Evolutionary conservation across 2,888 invertebrate genomes (phyloP), one percentile per base, ranked within the genome.

Genomic region (Epicampocera succincta): DNA sequence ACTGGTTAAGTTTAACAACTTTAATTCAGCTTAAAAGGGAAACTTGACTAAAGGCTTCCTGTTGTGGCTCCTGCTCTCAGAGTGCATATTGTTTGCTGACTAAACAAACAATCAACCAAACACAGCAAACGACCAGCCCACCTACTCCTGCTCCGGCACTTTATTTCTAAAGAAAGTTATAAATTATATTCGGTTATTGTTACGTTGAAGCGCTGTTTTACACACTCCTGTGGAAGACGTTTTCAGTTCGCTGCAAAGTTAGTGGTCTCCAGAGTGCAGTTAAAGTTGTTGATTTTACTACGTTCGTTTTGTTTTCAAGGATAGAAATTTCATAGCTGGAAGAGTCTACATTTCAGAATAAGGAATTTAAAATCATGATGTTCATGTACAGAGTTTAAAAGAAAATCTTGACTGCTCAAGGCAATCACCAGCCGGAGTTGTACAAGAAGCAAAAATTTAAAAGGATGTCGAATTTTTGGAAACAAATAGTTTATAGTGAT

Each of bases 121-220:
- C 3, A 38, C 46, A 38, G 1, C 3, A 12, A 44, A 15, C 19
- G 11, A 40, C n/a, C 63, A 25, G n/a, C 40, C 19, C 17, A 44
- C 42, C 4, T 42, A 52, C 21, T 33, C 29, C 52, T 9, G 9
- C 40, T 17, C 15, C 13, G 42, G 15, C 11, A 25, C 3, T 15
- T 60, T 46, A 56, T 56, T 21, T 61, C 8, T 29, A 50, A 63
- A 54, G 46, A 56, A 71, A 65, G 63, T 46, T 56, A 71, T 71
- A 77, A 71, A 71, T 71, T 77, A 71, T 50, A 40, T 71, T 56
- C 44, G 48, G 40, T 71, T 54, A 65, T 29, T 50, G 56, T 77
- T 48, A 69, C 44, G 44, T 38, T 44, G 33, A 74, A 42, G 66
- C 38, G 61, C 52, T 33, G 17, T 33, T n/a, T n/a, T 17, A 69